Evolutionary conservation across 2,113 vertebrate genomes (phyloP), one percentile per base, ranked within the genome.

Genomic region (Eurypyga helias): DNA sequence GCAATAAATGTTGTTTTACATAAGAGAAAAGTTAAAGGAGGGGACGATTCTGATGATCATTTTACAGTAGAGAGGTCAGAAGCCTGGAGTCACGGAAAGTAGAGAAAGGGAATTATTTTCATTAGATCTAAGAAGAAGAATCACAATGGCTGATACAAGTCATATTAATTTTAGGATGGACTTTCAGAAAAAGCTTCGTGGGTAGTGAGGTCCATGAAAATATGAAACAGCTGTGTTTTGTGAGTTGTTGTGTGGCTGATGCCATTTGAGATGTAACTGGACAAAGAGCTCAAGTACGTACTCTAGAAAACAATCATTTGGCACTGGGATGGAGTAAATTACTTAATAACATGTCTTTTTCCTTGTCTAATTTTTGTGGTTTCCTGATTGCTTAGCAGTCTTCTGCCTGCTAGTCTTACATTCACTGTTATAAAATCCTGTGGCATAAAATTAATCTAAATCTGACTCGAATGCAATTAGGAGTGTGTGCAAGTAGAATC

Each of bases 221-320:
- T 80, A 62, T 23, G 24, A 81, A 92, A 73, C 69, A 96, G 60
- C 73, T 96, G 72, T 92, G 51, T 72, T 91, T 87, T 82, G 21
- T 1, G 9, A 10, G 10, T 61, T 70, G 17, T 66, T 91, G n/a
- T 85, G 67, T 58, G 23, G 29, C 58, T 25, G 5, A 41, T 41
- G 20, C 12, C 25, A 51, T 94, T 89, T 85, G 58, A 85, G 94
- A 89, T 82, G 9, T 90, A 55, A 36, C 21, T 87, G 57, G 89
- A 87, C 38, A 88, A 86, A 89, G 26, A 60, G 29, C 64, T 81
- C 19, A 7, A 64, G 61, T 49, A 52, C 8, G 1, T 82, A 72
- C 46, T 48, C 14, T 24, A 55, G 86, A 96, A 87, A 91, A 88
- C 67, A 93, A 71, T 72, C 7, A 89, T 83, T 91, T 65, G 83